Evolutionary conservation across 1,140 invertebrate genomes (phyloP), one percentile per base, ranked within the genome.

Genomic region (Sycobia sp.): DNA sequence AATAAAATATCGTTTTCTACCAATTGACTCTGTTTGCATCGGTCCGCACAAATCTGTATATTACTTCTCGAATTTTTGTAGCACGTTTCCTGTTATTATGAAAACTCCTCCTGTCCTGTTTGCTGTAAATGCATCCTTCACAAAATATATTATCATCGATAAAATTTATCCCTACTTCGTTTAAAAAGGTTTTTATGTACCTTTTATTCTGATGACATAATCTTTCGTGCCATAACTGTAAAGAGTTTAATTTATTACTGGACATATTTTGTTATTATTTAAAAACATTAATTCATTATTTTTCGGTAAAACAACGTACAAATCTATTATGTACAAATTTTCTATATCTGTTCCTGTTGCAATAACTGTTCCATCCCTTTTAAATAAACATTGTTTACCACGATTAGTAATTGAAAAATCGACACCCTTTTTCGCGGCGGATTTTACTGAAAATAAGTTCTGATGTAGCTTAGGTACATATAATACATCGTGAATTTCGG

Each of bases 291-390:
- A n/a, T 22, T 23, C 20, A 39, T 34, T 20, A 20, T 4, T 5
- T 54, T 38, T 16, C 1, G 51, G 51, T 22, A 22, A 10, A 3
- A 54, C 10, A 38, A 39, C 34, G 8, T 23, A 9, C 8, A 54
- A 39, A 54, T 39, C 34, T 39, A 54, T 3, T 39, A 39, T 39
- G 39, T 54, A 54, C 14, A 54, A 54, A 54, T 39, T 54, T 13
- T 34, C 36, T 16, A 4, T 38, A 16, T 54, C 34, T 1, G 34
- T 25, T 25, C 50, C n/a, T 5, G 1, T 54, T 7, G 50, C 50
- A 5, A 54, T 18, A 34, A 54, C 13, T 11, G n/a, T 3, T 18
- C n/a, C n/a, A n/a, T n/a, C n/a, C n/a, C n/a, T n/a, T n/a, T n/a
- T n/a, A n/a, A n/a, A n/a, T n/a, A 23, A 18, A 20, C 20, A 22